Evolutionary conservation across 2,113 vertebrate genomes (phyloP).

Genomic region (Otus sunia): DNA sequence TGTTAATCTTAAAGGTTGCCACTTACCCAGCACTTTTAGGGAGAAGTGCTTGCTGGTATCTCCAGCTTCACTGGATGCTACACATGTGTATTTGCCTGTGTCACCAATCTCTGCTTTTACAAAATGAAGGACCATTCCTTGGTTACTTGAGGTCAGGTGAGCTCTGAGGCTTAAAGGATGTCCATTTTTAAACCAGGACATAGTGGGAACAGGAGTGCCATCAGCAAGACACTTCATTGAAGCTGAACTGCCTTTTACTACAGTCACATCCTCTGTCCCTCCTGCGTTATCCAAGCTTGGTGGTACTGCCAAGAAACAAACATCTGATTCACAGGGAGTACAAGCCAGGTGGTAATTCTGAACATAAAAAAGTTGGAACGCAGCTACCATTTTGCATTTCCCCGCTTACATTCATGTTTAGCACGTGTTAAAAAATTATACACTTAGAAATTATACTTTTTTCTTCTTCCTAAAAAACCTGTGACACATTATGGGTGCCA

Average conservation of each 20-base stretch:
- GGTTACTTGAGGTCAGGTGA: constrained; percentile 66
- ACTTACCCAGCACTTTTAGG: constrained; percentile 88
- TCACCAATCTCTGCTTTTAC: constrained; percentile 68
- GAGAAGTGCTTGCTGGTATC: constrained; percentile 85
- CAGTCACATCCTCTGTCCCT: constrained; percentile 83
- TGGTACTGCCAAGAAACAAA: constrained; percentile 76
- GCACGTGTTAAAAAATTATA: not conserved
- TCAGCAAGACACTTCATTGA: constrained; percentile 82
- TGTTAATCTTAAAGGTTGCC: not conserved
- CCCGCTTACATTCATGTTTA: not conserved
- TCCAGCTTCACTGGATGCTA: constrained; percentile 86
- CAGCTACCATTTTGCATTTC: not conserved
- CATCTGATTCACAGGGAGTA: not conserved
- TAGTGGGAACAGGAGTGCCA: constrained; percentile 81
- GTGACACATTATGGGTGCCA: not conserved
- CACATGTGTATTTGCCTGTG: constrained; percentile 85
- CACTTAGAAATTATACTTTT: not conserved
- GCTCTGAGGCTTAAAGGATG: constrained; percentile 46
- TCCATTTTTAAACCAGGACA: constrained; percentile 88
- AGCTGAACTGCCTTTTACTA: constrained; percentile 77
- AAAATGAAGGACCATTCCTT: constrained; percentile 83
- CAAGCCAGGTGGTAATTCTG: not conserved
- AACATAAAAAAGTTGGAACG: not conserved
- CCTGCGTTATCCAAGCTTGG: constrained; percentile 86
- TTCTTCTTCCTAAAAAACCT: not conserved